phyloP scores from a whole-genome alignment of 2,797 vertebrate genomes.

The Microctenopoma stevenorrisi region DNA sequence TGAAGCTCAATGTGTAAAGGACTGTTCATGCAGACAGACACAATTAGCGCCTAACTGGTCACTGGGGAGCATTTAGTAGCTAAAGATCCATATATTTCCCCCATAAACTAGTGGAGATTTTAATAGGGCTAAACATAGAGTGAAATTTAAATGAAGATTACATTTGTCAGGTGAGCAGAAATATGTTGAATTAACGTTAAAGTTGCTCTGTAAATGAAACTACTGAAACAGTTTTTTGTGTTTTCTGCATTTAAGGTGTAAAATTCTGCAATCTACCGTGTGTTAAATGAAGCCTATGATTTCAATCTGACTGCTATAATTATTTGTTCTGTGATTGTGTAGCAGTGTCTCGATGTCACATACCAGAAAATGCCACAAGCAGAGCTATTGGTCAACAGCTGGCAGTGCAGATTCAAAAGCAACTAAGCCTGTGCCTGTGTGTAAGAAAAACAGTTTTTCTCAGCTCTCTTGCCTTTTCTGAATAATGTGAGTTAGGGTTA shows the following conservation, averaged over 20 bases:
- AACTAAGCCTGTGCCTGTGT: background rate
- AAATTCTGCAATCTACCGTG: no score
- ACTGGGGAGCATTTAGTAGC: background rate
- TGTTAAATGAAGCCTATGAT: no score
- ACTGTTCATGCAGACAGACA: no score
- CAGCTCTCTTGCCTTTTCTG: background rate
- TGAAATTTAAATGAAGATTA: background rate
- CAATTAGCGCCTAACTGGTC: background rate
- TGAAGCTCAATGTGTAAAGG: no score
- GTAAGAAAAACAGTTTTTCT: background rate
- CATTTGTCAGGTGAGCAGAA: background rate
- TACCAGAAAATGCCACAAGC: no score
- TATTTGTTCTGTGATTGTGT: no score
- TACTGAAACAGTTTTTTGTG: no score
- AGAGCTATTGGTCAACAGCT: background rate
- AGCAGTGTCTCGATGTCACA: no score
- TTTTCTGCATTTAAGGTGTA: no score
- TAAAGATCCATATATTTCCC: background rate
- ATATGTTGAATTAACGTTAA: background rate
- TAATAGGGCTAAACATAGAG: background rate
- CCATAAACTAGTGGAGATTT: background rate
- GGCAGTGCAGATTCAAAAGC: background rate
- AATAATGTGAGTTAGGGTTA: slow-evolving; percentile 6
- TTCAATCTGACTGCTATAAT: no score
- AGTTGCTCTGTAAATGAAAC: background rate